These are phyloP conservation scores for Amblyopsis hoosieri DNA, from an alignment of 2,797 vertebrate species.

Conservation along the genomic window DNA sequence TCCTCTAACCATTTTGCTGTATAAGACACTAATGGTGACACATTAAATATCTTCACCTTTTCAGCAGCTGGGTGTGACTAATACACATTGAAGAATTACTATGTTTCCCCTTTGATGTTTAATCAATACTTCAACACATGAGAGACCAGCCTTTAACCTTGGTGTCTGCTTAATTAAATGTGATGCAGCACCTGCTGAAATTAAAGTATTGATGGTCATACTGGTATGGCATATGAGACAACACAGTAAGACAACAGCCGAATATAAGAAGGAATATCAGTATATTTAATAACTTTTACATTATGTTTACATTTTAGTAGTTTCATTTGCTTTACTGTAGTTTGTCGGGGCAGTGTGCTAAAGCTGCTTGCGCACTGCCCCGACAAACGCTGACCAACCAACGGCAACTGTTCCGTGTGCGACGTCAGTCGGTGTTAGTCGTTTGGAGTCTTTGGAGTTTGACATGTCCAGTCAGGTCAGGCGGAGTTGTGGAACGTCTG, in stretches of 20 bases:
- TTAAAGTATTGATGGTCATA: slow-evolving; percentile 33
- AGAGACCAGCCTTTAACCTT: slow-evolving; percentile 52
- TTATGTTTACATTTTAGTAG: too few relatives aligned
- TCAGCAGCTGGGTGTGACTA: slow-evolving; percentile 5
- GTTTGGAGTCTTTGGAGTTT: too few relatives aligned
- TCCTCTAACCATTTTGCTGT: slow-evolving; percentile 26
- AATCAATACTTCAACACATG: slow-evolving; percentile 63
- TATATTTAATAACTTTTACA: background rate
- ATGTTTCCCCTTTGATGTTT: slow-evolving; percentile 40
- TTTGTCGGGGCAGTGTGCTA: too few relatives aligned
- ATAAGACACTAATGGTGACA: slow-evolving; percentile 36
- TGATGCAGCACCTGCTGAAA: slow-evolving; percentile 42
- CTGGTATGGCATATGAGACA: slow-evolving; percentile 4
- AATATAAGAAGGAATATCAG: slow-evolving; percentile 1
- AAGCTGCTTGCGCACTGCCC: too few relatives aligned
- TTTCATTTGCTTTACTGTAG: too few relatives aligned
- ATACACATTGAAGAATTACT: slow-evolving; percentile 40
- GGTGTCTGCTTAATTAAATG: slow-evolving; percentile 62
- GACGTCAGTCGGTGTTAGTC: too few relatives aligned
- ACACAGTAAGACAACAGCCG: too few relatives aligned
- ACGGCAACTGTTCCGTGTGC: too few relatives aligned
- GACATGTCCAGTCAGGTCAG: too few relatives aligned
- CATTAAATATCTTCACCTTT: slow-evolving; percentile 38
- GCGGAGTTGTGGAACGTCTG: too few relatives aligned
- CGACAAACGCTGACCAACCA: too few relatives aligned